These are phyloP conservation scores for Capra hircus DNA, from an alignment of 2,113 vertebrate species.

Conservation along the genomic window DNA sequence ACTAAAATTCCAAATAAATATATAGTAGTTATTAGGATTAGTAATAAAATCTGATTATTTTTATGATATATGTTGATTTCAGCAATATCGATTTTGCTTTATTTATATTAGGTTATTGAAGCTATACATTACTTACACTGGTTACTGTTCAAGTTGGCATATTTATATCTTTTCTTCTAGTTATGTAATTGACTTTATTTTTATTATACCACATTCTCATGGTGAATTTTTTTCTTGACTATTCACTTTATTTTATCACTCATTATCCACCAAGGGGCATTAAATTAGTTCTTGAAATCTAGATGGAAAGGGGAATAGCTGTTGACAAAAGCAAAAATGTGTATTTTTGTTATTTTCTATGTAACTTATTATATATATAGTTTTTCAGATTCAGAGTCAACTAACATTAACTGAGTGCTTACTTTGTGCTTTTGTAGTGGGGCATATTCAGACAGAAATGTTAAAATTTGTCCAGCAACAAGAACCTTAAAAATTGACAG, in stretches of 20 bases:
- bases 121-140: slow-evolving; percentile 42
- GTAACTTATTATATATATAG: neutral
- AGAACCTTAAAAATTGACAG: neutral
- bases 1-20: slow-evolving; percentile 63
- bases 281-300: slow-evolving; percentile 4
- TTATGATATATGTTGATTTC: slow-evolving; percentile 62
- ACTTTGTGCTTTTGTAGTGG: neutral
- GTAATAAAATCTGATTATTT: slow-evolving; percentile 71
- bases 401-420: neutral
- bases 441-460: neutral
- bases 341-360: neutral
- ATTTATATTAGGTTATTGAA: slow-evolving; percentile 56
- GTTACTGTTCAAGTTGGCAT: slow-evolving; percentile 46
- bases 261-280: neutral
- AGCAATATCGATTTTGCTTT: slow-evolving; percentile 52
- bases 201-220: slow-evolving; percentile 33
- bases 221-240: slow-evolving; percentile 4
- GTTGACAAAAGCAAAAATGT: neutral
- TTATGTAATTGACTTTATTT: slow-evolving; percentile 67
- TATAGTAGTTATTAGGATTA: slow-evolving; percentile 55
- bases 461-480: neutral
- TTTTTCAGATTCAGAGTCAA: neutral
- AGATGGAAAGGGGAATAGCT: neutral
- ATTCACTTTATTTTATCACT: slow-evolving; percentile 18
- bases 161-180: slow-evolving; percentile 50